A percentile compares a stretch with the other conserved stretches of the same genome.
Evolutionary conservation across 2,113 vertebrate genomes (phyloP).

Genomic region (Perca schrenkii): DNA sequence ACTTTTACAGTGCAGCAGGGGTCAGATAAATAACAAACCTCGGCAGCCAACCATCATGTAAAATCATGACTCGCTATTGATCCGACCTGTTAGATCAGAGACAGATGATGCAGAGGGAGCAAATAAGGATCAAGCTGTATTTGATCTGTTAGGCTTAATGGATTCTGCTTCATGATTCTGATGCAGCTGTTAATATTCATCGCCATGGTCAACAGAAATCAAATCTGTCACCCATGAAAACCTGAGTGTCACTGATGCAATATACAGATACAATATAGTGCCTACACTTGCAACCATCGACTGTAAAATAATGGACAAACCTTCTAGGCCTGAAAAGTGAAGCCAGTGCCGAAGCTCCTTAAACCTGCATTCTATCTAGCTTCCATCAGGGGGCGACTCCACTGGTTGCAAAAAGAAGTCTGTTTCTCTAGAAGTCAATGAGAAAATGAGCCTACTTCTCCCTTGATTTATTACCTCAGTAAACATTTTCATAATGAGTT

Average conservation of each 20-base stretch:
- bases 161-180: not conserved
- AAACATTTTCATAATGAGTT: too few relatives aligned
- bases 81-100: not conserved
- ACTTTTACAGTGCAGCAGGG: not conserved
- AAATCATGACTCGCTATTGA: not conserved
- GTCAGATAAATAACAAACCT: constrained; percentile 7
- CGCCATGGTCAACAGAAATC: not conserved
- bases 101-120: not conserved
- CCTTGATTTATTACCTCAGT: too few relatives aligned
- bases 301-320: too few relatives aligned
- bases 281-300: not conserved
- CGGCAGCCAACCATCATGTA: not conserved
- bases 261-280: not conserved
- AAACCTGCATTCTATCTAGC: too few relatives aligned
- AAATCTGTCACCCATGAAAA: not conserved
- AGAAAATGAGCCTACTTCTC: too few relatives aligned
- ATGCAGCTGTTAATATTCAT: not conserved
- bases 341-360: too few relatives aligned
- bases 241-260: not conserved
- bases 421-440: too few relatives aligned
- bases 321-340: too few relatives aligned
- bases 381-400: too few relatives aligned
- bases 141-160: not conserved
- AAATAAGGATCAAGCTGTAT: not conserved
- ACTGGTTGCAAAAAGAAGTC: too few relatives aligned